Base-by-base conservation (phyloP, 2,113 vertebrate genomes). In the Calyptomena viridis region DNA sequence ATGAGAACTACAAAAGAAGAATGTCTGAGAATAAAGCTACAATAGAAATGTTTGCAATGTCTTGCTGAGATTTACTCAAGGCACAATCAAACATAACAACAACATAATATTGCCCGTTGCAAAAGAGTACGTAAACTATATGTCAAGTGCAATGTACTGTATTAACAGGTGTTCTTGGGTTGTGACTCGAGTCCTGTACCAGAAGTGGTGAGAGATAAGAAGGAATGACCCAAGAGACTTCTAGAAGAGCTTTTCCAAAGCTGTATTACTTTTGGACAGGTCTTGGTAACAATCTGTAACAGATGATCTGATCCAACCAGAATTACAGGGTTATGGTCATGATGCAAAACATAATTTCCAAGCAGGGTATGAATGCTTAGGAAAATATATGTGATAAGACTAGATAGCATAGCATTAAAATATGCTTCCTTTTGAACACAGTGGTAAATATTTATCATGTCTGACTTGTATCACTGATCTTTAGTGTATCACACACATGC, bases 301-400 rank as follows among this genome's bases (percentile, higher is more conserved):
- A 75, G 39, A n/a, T 60, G 31, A 77, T 55, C 44, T 71, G 56
- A 93, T 67, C 72, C 55, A 96, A 78, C 77, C 71, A 89, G 95
- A 94, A 93, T 84, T 69, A 81, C 87, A 93, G 79, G 76, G 49
- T 77, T 55, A 63, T 0, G 6, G 24, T 27, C 21, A 55, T 72
- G 83, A 86, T 52, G 53, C 80, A 94, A 94, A 96, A 63, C 39
- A 64, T 24, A 50, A 85, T 66, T 91, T 81, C 58, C 91, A 64
- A 87, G 52, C 44, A 91, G 71, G 22, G 6, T 64, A 72, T 50
- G 76, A 95, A 74, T 35, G 33, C 39, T 28, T 87, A 78, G 82
- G 37, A 75, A 47, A 88, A 84, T 27, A 33, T 5, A 52, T 50
- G 33, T 76, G 68, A 88, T 72, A 77, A 56, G 75, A 35, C 24